Conservation (phyloP, 2,888 invertebrate species). For the Craniophora ligustri region DNA sequence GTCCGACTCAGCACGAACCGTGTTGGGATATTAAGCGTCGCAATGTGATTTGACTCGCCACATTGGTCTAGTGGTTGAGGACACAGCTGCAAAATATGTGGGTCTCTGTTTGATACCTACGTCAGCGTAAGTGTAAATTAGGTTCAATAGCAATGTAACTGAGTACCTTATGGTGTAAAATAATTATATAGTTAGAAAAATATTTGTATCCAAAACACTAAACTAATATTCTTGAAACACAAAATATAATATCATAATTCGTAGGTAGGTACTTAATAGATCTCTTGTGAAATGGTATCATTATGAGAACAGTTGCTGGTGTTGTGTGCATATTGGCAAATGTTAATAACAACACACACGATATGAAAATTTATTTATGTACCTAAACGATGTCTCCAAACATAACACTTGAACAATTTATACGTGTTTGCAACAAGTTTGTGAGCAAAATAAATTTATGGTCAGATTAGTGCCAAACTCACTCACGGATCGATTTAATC, state of each 20-base stretch:
- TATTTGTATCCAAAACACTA: too few species aligned
- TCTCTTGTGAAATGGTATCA: not conserved
- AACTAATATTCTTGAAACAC: not conserved
- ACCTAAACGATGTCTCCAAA: conserved; percentile 20
- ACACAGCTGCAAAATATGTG: conserved; percentile 25
- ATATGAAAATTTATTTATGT: conserved; percentile 23
- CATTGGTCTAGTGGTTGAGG: conserved; percentile 20
- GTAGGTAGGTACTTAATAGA: not conserved
- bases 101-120: conserved; percentile 1
- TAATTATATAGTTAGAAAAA: too few species aligned
- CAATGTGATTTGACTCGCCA: conserved; percentile 37
- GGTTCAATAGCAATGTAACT: too few species aligned
- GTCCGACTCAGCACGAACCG: conserved; percentile 43
- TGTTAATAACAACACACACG: not conserved
- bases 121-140: not conserved
- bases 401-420: conserved; percentile 27
- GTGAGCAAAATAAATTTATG: conserved; percentile 57
- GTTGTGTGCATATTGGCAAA: not conserved
- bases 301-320: not conserved
- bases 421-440: conserved; percentile 46
- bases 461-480: conserved; percentile 64
- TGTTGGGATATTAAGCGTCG: conserved; percentile 45
- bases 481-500: conserved; percentile 67
- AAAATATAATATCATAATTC: too few species aligned
- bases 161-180: too few species aligned